phyloP scores from a whole-genome alignment of 2,888 invertebrate genomes.

The Gordius sp. region DNA sequence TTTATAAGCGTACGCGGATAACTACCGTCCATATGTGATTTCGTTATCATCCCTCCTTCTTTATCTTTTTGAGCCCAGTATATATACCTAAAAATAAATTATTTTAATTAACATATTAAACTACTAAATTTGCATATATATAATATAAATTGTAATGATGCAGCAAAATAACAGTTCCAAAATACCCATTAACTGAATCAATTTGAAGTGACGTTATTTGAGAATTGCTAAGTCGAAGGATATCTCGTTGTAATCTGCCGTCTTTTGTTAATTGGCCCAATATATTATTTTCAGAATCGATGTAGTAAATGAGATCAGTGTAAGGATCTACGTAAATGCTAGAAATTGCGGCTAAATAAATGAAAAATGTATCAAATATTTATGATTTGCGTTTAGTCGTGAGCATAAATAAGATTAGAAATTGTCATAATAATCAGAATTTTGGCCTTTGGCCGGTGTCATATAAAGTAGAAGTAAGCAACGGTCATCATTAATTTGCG shows the following conservation, averaged over 20 bases:
- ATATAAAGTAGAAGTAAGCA: no score
- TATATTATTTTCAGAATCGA: not conserved
- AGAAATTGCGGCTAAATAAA: not conserved
- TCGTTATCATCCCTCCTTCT: not conserved
- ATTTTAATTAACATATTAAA: no score
- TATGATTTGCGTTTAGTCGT: no score
- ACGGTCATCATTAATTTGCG: no score
- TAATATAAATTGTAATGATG: no score
- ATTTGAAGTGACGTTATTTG: not conserved
- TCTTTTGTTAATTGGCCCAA: not conserved
- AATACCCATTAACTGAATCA: constrained; percentile 10
- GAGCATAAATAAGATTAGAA: no score
- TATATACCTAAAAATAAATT: no score
- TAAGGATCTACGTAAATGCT: not conserved
- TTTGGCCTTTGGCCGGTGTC: no score
- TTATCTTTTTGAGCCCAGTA: no score
- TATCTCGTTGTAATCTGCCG: not conserved
- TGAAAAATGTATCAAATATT: not conserved
- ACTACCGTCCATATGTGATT: not conserved
- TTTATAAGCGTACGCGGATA: not conserved
- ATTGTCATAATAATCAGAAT: no score
- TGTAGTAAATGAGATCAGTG: not conserved
- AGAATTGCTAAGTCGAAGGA: not conserved
- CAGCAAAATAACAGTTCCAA: no score
- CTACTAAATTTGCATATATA: no score